A percentile compares a stretch with the other conserved stretches of the same genome.
phyloP scores from a whole-genome alignment of 2,888 invertebrate genomes.

The Orchesella flavescens region DNA sequence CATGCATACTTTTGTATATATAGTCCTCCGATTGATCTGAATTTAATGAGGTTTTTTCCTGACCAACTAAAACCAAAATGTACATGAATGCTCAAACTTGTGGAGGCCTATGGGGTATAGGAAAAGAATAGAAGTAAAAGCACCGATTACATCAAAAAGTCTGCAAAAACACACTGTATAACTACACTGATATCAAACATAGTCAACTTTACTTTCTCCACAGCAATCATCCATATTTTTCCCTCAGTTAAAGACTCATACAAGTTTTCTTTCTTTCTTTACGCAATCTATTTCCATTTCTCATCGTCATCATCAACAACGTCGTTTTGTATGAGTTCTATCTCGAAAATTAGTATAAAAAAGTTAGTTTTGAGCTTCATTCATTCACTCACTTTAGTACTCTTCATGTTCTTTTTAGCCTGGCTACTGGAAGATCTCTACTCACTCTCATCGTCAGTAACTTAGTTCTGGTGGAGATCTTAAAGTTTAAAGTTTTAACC shows the following conservation, averaged over 20 bases:
- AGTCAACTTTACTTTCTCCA: not conserved
- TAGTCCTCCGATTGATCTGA: not conserved
- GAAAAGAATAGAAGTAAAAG: too few relatives aligned
- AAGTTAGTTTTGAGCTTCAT: conserved; percentile 24
- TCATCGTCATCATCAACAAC: conserved; percentile 32
- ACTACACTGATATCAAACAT: too few relatives aligned
- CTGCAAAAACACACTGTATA: too few relatives aligned
- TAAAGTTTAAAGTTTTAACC: conserved; percentile 47
- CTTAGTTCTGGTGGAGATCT: conserved; percentile 13
- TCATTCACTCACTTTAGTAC: not conserved
- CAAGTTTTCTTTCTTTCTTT: conserved; percentile 1
- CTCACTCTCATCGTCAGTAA: too few relatives aligned
- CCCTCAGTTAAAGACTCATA: not conserved
- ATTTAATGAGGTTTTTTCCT: conserved; percentile 20
- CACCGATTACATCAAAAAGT: too few relatives aligned
- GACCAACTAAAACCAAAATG: not conserved
- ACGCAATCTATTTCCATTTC: conserved; percentile 30
- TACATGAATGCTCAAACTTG: too few relatives aligned
- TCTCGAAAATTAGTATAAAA: conserved; percentile 28
- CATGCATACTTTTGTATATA: not conserved
- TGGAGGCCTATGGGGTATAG: too few relatives aligned
- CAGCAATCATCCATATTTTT: conserved; percentile 13
- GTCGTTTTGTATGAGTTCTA: not conserved
- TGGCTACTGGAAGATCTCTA: too few relatives aligned
- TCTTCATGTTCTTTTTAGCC: too few relatives aligned